A percentile compares a stretch with the other conserved stretches of the same genome.
These are phyloP conservation scores for Oryzias celebensis DNA, from an alignment of 2,113 vertebrate genomes.

Conservation along the genomic window DNA sequence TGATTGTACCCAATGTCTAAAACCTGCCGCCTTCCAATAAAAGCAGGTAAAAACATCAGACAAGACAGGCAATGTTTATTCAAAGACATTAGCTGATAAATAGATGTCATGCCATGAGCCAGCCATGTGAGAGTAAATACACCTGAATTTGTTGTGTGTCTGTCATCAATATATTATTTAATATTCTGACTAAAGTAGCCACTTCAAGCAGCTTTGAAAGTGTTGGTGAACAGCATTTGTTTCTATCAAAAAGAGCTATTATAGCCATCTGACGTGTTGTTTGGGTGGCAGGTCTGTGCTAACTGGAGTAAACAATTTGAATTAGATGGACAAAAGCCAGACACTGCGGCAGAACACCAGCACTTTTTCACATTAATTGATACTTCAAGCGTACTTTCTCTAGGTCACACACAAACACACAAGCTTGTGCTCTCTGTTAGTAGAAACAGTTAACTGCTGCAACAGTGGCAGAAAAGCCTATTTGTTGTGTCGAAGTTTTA, in stretches of 20 bases:
- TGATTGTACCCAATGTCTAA: slow-evolving; percentile 18
- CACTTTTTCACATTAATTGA: background rate
- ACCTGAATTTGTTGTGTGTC: background rate
- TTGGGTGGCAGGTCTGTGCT: slow-evolving; percentile 25
- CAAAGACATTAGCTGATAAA: background rate
- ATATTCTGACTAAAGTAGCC: slow-evolving; percentile 26
- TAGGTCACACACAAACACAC: slow-evolving; percentile 13
- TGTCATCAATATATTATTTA: slow-evolving; percentile 12
- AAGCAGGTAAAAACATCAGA: background rate
- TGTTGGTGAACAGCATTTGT: slow-evolving; percentile 47
- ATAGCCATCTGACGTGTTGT: slow-evolving; percentile 25
- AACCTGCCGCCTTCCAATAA: slow-evolving; percentile 1
- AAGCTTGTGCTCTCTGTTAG: slow-evolving; percentile 14
- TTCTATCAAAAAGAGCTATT: slow-evolving; percentile 52
- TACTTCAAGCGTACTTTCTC: slow-evolving; percentile 24
- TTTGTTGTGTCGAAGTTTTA: too few species aligned
- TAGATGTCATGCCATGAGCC: background rate
- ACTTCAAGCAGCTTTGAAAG: slow-evolving; percentile 24
- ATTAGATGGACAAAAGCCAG: slow-evolving; percentile 34
- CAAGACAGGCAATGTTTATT: background rate
- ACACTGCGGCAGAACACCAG: background rate
- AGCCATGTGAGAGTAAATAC: background rate
- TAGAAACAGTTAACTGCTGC: background rate
- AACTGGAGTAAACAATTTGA: slow-evolving; percentile 38
- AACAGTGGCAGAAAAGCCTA: too few species aligned